Base-by-base conservation (phyloP, 2,888 invertebrate genomes). In the Uloborus plumipes region DNA sequence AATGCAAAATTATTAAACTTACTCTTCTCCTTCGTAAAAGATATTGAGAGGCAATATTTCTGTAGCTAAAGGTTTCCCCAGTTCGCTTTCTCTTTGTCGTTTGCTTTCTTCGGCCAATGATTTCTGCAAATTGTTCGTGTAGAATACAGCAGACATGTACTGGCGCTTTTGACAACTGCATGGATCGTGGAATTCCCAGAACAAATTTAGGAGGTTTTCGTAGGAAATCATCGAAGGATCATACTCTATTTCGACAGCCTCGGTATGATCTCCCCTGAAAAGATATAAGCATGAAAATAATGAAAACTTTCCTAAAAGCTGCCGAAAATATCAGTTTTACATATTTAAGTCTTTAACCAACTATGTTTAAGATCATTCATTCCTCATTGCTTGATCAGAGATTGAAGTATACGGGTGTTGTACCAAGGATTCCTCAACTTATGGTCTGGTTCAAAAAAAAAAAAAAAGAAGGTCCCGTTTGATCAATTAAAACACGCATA, bases 1-100 rank as follows among this genome's bases (percentile, higher is more conserved):
- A 0, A 55, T 16, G 20, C n/a, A 39, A 31, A 84, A 85, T 70
- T 59, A 74, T 47, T 18, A 58, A 18, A 92, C 94, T 93, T 91
- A 97, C 97, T 96, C 94, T 92, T 98, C 98, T 65, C 98, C 98
- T 3, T 95, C 93, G 88, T 94, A 96, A 90, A 98, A 98, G 73
- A 90, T 90, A 18, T 92, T 92, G 15, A 95, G 94, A 0, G 93
- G 92, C 39, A 92, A 91, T 72, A 98, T 94, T 89, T 93, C 93
- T 0, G 98, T 98, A 26, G 92, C 90, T 39, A 96, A 91, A 66
- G 91, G 90, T 69, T 91, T 91, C 66, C 85, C 81, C 7, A 84
- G 90, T 88, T 67, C 90, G 88, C 86, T 90, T 85, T 89, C 88
- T 88, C 86, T 90, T 84, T 90, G 86, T 88, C 92, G 86, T 87